These are phyloP conservation scores for Volucella inflata DNA, from an alignment of 2,888 invertebrate genomes.

Conservation along the genomic window DNA sequence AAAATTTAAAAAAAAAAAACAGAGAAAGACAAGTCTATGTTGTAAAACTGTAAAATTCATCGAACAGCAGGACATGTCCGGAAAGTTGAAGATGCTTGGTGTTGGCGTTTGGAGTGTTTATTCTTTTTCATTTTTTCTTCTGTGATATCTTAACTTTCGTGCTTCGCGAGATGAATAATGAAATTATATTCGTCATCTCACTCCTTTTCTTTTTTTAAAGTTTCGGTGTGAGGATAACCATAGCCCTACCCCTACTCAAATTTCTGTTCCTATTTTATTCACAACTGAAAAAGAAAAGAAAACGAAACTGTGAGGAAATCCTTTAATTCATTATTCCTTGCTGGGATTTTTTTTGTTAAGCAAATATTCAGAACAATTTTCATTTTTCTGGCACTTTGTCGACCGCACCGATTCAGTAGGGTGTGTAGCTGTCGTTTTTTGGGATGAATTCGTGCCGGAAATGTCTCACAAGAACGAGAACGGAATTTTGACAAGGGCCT, in stretches of 20 bases:
- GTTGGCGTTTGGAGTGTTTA: slow-evolving; percentile 48
- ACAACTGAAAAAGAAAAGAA: too few species aligned
- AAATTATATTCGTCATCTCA: slow-evolving; percentile 61
- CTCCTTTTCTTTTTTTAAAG: slow-evolving; percentile 24
- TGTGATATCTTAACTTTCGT: slow-evolving; percentile 69
- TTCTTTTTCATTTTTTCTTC: background rate
- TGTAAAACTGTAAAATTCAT: slow-evolving; percentile 43
- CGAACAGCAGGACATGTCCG: slow-evolving; percentile 70
- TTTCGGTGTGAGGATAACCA: background rate
- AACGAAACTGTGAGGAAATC: slow-evolving; percentile 34
- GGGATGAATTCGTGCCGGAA: slow-evolving; percentile 65
- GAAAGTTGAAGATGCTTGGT: slow-evolving; percentile 40
- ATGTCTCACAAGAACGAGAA: slow-evolving; percentile 49
- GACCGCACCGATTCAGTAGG: too few species aligned
- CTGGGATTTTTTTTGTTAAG: slow-evolving; percentile 36
- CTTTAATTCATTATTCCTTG: slow-evolving; percentile 69
- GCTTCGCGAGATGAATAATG: slow-evolving; percentile 69
- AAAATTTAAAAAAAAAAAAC: slow-evolving; percentile 6
- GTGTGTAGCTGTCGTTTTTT: background rate
- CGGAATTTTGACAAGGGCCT: slow-evolving; percentile 61
- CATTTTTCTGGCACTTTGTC: slow-evolving; percentile 16
- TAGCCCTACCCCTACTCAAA: too few species aligned
- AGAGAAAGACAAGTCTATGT: slow-evolving; percentile 12
- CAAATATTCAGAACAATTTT: slow-evolving; percentile 63
- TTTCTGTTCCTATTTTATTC: too few species aligned